phyloP scores from a whole-genome alignment of 2,113 vertebrate species.

The Oreocharis arfaki region DNA sequence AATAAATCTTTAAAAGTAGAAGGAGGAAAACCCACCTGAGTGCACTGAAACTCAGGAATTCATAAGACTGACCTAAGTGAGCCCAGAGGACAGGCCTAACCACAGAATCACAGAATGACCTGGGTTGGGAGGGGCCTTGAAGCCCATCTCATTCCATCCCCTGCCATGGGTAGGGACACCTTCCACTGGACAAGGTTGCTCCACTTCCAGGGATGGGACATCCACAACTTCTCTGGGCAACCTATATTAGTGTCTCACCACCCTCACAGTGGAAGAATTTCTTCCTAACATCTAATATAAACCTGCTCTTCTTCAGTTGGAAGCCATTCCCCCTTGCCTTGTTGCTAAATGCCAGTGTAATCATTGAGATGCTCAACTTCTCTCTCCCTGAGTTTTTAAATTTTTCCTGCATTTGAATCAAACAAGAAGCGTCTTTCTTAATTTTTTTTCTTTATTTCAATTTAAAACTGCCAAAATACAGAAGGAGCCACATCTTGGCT shows the following conservation, averaged over 20 bases:
- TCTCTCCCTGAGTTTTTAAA: neutral
- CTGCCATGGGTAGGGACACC: neutral
- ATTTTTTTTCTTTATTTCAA: neutral
- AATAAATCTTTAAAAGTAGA: neutral
- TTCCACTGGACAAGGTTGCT: neutral
- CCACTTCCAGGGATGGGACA: neutral
- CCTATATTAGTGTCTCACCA: neutral
- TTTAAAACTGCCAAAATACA: neutral
- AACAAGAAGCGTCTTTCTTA: fast-evolving
- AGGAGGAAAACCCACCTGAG: neutral
- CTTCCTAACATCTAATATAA: neutral
- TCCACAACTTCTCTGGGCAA: neutral
- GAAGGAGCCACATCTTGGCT: neutral
- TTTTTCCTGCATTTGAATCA: neutral
- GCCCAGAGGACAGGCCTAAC: neutral
- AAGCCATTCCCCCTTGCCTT: neutral
- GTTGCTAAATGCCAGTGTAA: neutral
- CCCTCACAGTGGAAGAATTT: neutral
- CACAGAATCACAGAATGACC: neutral
- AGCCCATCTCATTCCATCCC: neutral
- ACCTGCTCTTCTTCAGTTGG: neutral
- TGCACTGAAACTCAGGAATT: neutral
- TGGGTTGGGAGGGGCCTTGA: neutral
- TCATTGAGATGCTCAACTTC: neutral
- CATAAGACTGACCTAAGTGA: neutral